These are phyloP conservation scores for Cephus nigrinus DNA, from an alignment of 2,888 invertebrate species.

Conservation along the genomic window DNA sequence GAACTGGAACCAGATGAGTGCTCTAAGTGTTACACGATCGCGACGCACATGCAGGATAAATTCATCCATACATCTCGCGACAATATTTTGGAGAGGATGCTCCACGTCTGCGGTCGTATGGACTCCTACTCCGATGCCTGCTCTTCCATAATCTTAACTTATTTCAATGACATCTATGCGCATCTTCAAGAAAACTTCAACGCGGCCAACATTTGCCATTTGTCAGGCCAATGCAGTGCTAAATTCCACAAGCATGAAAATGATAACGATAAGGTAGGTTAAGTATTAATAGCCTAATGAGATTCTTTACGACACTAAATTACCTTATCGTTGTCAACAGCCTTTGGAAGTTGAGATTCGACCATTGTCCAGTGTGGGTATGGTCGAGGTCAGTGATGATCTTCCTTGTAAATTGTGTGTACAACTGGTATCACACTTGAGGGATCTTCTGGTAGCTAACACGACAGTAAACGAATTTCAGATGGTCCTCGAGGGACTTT, in stretches of 20 bases:
- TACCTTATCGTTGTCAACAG: conserved; percentile 27
- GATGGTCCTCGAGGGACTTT: conserved; percentile 80
- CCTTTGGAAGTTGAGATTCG: conserved; percentile 69
- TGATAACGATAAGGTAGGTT: conserved; percentile 66
- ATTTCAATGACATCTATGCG: conserved; percentile 79
- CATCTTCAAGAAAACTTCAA: conserved; percentile 74
- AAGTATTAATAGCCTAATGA: neutral
- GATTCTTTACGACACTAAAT: neutral
- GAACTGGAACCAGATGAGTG: conserved; percentile 59
- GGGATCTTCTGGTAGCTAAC: conserved; percentile 84
- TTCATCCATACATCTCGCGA: conserved; percentile 45
- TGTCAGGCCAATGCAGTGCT: conserved; percentile 80
- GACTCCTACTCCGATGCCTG: conserved; percentile 85
- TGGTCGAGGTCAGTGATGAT: conserved; percentile 71
- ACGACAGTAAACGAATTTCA: conserved; percentile 87
- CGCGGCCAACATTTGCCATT: conserved; percentile 76
- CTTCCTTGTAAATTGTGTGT: conserved; percentile 88
- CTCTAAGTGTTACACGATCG: conserved; percentile 57
- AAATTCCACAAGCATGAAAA: conserved; percentile 75
- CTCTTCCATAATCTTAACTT: conserved; percentile 76
- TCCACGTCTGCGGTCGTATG: conserved; percentile 75
- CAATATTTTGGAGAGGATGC: conserved; percentile 44
- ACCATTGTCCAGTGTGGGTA: conserved; percentile 71
- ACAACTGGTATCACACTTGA: conserved; percentile 82
- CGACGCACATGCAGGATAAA: conserved; percentile 56